These are phyloP conservation scores for Eurois occulta DNA, from an alignment of 2,888 invertebrate genomes.

Conservation along the genomic window DNA sequence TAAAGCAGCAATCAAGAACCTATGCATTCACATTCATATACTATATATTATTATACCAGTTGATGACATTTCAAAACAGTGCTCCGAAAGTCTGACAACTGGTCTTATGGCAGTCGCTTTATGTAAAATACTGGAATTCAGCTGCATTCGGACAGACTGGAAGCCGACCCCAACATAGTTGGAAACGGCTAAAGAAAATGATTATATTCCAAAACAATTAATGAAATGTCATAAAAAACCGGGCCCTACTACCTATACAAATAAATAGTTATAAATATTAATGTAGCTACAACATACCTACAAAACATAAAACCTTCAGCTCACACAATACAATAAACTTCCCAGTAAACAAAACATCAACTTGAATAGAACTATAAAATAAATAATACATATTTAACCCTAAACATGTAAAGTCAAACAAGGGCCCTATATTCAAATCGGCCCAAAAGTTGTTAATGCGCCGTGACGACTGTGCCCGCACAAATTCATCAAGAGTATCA, in stretches of 20 bases:
- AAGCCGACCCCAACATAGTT: not conserved
- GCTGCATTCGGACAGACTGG: not conserved
- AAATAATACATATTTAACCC: slow-evolving; percentile 54
- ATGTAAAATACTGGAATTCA: not conserved
- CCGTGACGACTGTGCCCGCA: slow-evolving; percentile 52
- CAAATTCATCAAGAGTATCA: slow-evolving; percentile 80
- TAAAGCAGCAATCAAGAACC: not conserved
- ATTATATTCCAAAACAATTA: not conserved
- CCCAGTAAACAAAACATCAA: slow-evolving; percentile 30
- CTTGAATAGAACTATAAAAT: slow-evolving; percentile 41
- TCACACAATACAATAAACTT: slow-evolving; percentile 1
- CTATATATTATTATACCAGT: not conserved
- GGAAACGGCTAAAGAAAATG: not conserved
- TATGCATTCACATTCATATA: not conserved
- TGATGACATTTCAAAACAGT: not conserved
- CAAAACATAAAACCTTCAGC: slow-evolving; percentile 8
- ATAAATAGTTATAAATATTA: not conserved
- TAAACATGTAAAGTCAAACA: slow-evolving; percentile 56
- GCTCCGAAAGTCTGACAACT: not conserved
- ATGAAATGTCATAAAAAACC: not conserved
- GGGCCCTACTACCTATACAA: not conserved
- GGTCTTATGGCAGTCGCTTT: not conserved
- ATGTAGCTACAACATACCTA: not conserved
- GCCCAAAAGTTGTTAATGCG: slow-evolving; percentile 58
- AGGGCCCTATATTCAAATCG: slow-evolving; percentile 43